A percentile compares a stretch with the other conserved stretches of the same genome.
These are phyloP conservation scores for Clamator glandarius DNA, from an alignment of 2,797 vertebrate genomes.

Conservation along the genomic window DNA sequence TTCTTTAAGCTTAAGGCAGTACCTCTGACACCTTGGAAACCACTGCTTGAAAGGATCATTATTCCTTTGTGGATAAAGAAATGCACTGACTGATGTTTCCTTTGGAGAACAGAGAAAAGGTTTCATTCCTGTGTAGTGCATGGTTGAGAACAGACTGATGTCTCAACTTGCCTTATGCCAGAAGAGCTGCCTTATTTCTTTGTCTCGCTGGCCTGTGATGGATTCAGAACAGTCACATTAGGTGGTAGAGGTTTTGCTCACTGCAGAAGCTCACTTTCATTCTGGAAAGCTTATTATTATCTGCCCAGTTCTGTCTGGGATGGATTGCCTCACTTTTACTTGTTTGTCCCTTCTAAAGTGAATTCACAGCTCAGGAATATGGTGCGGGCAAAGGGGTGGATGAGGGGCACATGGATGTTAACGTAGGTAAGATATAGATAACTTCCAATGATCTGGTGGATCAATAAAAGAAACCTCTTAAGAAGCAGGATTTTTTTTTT, in stretches of 20 bases:
- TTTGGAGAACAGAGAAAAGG: background rate
- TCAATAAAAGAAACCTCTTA: background rate
- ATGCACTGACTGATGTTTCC: background rate
- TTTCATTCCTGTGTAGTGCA: background rate
- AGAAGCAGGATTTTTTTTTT: background rate
- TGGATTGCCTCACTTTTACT: background rate
- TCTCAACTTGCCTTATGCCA: background rate
- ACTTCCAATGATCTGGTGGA: background rate
- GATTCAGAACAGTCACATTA: background rate
- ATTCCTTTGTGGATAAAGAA: background rate
- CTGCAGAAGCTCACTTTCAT: background rate
- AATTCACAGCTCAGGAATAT: background rate
- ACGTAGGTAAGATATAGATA: background rate
- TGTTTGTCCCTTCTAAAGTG: background rate
- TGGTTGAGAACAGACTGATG: background rate
- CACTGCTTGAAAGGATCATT: fast-evolving
- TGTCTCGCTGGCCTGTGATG: background rate
- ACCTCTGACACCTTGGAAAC: background rate
- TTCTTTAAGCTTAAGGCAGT: background rate
- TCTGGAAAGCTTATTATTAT: background rate
- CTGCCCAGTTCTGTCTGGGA: background rate
- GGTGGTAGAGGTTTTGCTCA: background rate
- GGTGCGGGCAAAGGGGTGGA: background rate
- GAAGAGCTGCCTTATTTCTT: background rate
- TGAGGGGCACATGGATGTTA: too few species aligned